phyloP scores from a whole-genome alignment of 2,113 vertebrate genomes.

The Morone saxatilis region DNA sequence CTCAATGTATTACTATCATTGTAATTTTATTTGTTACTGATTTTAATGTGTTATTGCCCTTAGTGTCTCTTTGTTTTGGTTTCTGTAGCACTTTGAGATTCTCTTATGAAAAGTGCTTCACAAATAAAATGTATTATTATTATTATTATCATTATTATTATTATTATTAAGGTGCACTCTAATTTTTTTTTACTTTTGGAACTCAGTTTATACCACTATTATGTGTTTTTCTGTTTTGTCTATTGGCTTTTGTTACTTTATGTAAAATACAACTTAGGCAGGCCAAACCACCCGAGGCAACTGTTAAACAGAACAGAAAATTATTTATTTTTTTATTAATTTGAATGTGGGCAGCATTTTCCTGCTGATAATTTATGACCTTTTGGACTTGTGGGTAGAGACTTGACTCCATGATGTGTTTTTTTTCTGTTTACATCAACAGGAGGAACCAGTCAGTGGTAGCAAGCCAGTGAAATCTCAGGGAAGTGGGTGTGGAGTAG shows the following conservation, averaged over 20 bases:
- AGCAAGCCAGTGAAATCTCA: conserved; percentile 94
- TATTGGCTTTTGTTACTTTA: background rate
- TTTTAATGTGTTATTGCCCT: no score
- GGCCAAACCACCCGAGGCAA: background rate
- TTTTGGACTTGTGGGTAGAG: background rate
- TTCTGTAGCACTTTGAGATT: no score
- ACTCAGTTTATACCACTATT: no score
- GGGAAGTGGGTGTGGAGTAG: conserved; percentile 76
- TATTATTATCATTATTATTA: no score
- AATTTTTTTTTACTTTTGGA: no score
- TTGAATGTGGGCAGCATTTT: background rate
- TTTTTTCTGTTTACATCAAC: conserved; percentile 22
- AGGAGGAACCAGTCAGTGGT: conserved; percentile 90
- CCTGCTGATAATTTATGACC: background rate
- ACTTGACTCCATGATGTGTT: conserved; percentile 3
- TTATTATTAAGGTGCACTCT: background rate
- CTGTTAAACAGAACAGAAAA: background rate
- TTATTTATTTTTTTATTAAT: no score
- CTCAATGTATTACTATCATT: no score
- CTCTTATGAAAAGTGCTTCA: no score
- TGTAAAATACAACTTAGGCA: background rate
- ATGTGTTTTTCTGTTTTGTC: no score
- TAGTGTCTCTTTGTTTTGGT: no score
- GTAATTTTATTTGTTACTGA: no score
- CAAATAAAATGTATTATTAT: no score